A percentile compares a stretch with the other conserved stretches of the same genome.
These are phyloP conservation scores for Anguilla japonica DNA, from an alignment of 2,113 vertebrate genomes.

Conservation along the genomic window DNA sequence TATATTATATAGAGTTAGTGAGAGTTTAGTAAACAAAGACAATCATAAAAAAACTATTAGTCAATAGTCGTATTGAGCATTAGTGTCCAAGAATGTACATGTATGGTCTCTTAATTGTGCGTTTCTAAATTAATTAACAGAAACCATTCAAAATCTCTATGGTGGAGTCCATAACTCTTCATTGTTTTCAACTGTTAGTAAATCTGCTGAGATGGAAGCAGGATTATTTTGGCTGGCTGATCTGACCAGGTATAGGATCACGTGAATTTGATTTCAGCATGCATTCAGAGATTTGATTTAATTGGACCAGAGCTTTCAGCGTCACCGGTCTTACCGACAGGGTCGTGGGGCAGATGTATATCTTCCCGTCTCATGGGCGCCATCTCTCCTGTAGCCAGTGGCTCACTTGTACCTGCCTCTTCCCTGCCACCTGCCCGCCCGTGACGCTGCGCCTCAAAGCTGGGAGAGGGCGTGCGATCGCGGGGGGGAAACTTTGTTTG, in stretches of 20 bases:
- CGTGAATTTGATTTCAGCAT: not conserved
- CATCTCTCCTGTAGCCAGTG: conserved; percentile 30
- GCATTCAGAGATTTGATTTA: not conserved
- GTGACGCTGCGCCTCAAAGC: not conserved
- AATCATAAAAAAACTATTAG: not conserved
- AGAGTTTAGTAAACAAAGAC: conserved; percentile 7
- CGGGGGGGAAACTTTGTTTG: too few species aligned
- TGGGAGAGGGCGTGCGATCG: not conserved
- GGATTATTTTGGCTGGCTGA: not conserved
- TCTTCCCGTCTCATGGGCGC: conserved; percentile 38
- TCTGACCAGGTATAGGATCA: not conserved
- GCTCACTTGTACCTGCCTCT: conserved; percentile 37
- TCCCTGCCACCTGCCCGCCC: conserved; percentile 27
- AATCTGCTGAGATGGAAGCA: not conserved
- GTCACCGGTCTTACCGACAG: conserved; percentile 70
- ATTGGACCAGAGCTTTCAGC: not conserved
- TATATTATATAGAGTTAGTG: conserved; percentile 26
- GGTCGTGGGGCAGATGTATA: conserved; percentile 37
- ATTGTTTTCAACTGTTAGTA: not conserved
- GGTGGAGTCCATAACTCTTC: not conserved
- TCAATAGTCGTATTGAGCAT: not conserved
- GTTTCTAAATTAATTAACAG: not conserved
- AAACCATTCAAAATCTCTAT: not conserved
- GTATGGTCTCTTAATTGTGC: not conserved
- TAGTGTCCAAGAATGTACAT: not conserved